Conservation (phyloP, 2,797 vertebrate species). For the Jordanella pulchra region DNA sequence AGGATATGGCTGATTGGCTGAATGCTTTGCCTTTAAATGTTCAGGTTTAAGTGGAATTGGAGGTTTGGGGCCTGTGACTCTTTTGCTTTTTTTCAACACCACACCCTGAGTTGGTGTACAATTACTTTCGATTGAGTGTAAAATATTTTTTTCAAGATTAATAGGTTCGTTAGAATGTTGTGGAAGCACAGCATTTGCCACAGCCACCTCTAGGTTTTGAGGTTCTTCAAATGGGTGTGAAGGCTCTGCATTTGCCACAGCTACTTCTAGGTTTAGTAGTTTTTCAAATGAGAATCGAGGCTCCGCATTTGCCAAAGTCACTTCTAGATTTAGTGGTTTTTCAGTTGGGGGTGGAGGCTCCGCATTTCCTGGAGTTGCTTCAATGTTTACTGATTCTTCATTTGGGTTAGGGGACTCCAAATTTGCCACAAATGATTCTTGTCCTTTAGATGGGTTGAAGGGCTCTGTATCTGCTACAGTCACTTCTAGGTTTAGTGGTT, state of each 20-base stretch:
- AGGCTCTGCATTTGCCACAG: not conserved
- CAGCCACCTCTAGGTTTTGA: not conserved
- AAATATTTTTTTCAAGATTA: constrained; percentile 49
- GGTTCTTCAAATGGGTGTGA: not conserved
- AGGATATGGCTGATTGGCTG: constrained; percentile 71
- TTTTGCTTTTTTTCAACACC: constrained; percentile 54
- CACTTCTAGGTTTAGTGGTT: not conserved
- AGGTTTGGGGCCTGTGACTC: constrained; percentile 71
- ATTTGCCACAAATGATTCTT: constrained; percentile 17
- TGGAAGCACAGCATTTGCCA: not conserved
- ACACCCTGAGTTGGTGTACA: constrained; percentile 23
- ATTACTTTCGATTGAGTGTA: not conserved
- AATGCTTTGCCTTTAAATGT: constrained; percentile 65
- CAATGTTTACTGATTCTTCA: not conserved
- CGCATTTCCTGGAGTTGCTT: too few species aligned
- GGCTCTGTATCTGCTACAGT: not conserved
- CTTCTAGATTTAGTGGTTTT: not conserved
- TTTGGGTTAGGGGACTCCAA: constrained; percentile 27
- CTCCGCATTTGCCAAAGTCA: not conserved
- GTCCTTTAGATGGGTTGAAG: not conserved
- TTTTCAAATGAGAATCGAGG: not conserved
- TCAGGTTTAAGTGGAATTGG: constrained; percentile 80
- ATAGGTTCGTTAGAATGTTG: constrained; percentile 68
- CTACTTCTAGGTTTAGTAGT: not conserved
- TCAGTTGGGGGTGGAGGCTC: not conserved